phyloP scores from a whole-genome alignment of 2,888 invertebrate species.

The Lithosia quadra region DNA sequence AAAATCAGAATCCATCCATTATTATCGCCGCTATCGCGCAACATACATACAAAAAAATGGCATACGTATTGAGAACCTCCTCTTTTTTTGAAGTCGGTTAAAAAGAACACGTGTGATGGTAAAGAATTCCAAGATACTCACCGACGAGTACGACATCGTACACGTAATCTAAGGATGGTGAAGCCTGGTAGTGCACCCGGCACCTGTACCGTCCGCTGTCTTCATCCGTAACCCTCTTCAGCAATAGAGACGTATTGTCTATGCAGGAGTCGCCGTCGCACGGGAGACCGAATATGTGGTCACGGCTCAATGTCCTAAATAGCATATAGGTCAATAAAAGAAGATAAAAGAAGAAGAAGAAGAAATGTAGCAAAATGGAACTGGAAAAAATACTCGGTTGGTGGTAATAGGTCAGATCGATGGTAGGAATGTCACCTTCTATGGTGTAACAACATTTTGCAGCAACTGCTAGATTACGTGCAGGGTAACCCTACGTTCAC shows the following conservation, averaged over 20 bases:
- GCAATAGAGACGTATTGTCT: constrained; percentile 71
- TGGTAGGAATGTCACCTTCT: too few relatives aligned
- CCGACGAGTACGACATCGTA: constrained; percentile 71
- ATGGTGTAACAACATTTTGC: too few relatives aligned
- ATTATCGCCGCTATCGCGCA: too few relatives aligned
- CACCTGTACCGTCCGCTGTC: constrained; percentile 74
- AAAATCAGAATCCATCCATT: too few relatives aligned
- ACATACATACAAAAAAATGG: too few relatives aligned
- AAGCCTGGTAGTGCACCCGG: constrained; percentile 75
- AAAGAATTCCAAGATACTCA: constrained; percentile 50
- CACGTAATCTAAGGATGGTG: constrained; percentile 71
- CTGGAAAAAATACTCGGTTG: too few relatives aligned
- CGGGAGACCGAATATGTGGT: constrained; percentile 58
- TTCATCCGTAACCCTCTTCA: constrained; percentile 61
- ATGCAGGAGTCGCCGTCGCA: constrained; percentile 63
- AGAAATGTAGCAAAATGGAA: too few relatives aligned
- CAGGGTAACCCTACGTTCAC: too few relatives aligned
- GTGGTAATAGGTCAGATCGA: too few relatives aligned
- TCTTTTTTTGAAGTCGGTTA: too few relatives aligned
- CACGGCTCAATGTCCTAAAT: constrained; percentile 53
- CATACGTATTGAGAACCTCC: too few relatives aligned
- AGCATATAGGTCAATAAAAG: background rate
- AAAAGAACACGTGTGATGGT: background rate
- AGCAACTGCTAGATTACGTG: too few relatives aligned
- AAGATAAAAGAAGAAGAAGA: background rate